Evolutionary conservation across 2,797 vertebrate species (phyloP), one percentile per base, ranked within the genome.

Genomic region (Melanotaenia maccullochi): DNA sequence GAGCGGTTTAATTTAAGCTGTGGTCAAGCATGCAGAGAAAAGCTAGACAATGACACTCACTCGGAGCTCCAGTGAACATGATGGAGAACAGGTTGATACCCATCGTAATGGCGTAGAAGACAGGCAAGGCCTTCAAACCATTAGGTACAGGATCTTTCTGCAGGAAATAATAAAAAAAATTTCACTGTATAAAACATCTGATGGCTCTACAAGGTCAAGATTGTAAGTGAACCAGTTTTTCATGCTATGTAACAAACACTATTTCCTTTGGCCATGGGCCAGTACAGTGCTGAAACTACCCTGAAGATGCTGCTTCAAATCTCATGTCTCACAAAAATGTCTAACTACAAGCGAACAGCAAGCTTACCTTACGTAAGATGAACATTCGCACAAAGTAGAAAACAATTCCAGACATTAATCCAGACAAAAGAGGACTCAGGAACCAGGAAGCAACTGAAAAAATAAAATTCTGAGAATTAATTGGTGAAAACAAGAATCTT

Each of bases 31-130:
- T 71, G 85, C 89, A 90, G 73, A 82, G 84, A 79, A 79, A 87
- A 82, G 72, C 61, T 30, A 87, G 79, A 89, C 85, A 88, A 84
- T 67, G 42, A 75, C 93, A 99, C 98, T 97, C 94, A 99, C 98
- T 81, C 9, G 97, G 96, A 0, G 96, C 96, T 18, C 97, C 97
- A 9, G 95, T 96, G 78, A 91, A 99, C 96, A 97, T 95, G 92
- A 99, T 98, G 85, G 97, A 99, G 90, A 99, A 99, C 74, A 98
- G 85, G 90, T 99, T 99, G 90, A 99, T 95, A 42, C 96, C 96
- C 93, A 99, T 90, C 0, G 97, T 99, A 8, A 96, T 89, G 52
- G 96, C 98, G 6, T 99, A 99, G 92, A 99, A 99, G 75, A 99
- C 40, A 0, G 98, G 98, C 85, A 99, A 75, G 59, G 97, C 98